A percentile compares a stretch with the other conserved stretches of the same genome.
Conservation (phyloP, 2,113 vertebrate species). For the western clawed frog (Xenopus tropicalis) region DNA sequence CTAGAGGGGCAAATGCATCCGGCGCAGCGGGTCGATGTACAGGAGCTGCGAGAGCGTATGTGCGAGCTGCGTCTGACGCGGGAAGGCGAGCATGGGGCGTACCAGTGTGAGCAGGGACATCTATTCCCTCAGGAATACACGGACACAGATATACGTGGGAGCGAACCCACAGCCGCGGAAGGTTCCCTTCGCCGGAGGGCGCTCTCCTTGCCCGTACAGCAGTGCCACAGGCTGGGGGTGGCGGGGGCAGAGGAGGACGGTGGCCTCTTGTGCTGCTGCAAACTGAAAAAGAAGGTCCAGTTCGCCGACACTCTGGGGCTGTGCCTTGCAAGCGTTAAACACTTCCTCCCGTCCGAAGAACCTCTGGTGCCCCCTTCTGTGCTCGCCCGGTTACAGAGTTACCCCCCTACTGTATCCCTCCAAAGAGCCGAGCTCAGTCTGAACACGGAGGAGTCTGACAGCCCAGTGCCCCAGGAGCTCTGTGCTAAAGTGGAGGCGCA, state of each 20-base stretch:
- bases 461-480: background rate
- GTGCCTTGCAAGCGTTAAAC: slow-evolving; percentile 78
- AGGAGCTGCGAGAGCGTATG: background rate
- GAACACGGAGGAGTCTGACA: background rate
- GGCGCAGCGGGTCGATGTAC: background rate
- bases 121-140: too few species aligned
- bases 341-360: slow-evolving; percentile 79
- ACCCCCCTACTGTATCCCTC: slow-evolving; percentile 51
- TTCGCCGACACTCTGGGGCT: slow-evolving; percentile 86
- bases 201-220: slow-evolving; percentile 57
- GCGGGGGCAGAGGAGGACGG: slow-evolving; percentile 38
- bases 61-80: background rate
- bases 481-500: slow-evolving; percentile 1
- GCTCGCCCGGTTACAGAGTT: slow-evolving; percentile 67
- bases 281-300: slow-evolving; percentile 78
- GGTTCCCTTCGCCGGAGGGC: slow-evolving; percentile 53
- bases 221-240: slow-evolving; percentile 47
- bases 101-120: background rate
- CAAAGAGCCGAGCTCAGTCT: slow-evolving; percentile 47
- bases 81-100: background rate
- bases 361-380: slow-evolving; percentile 75
- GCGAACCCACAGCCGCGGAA: background rate
- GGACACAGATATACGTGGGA: background rate
- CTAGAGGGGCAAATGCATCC: background rate
- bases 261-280: slow-evolving; percentile 41